phyloP scores from a whole-genome alignment of 1,140 invertebrate genomes.

The Drosophila arizonae region DNA sequence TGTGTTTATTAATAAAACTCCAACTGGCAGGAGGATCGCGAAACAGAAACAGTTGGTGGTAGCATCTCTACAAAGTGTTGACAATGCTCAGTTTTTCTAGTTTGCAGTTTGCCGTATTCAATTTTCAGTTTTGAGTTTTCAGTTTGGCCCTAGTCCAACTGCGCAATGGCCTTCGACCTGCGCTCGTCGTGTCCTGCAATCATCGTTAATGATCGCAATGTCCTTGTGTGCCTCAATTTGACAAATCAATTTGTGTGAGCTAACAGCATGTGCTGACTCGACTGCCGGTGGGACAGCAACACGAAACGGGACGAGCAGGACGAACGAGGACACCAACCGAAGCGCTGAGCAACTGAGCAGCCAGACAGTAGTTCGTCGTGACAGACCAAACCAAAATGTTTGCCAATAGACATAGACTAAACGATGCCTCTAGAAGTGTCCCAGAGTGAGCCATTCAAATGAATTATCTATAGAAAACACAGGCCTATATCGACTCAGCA shows the following conservation, averaged over 20 bases:
- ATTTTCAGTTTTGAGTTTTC: constrained; percentile 1
- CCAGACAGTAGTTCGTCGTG: constrained; percentile 57
- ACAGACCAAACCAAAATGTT: constrained; percentile 72
- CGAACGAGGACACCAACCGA: neutral
- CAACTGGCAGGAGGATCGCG: constrained; percentile 44
- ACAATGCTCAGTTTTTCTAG: constrained; percentile 42
- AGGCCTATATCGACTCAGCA: neutral
- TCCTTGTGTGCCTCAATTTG: constrained; percentile 72
- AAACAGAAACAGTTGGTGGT: constrained; percentile 75
- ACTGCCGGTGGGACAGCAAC: constrained; percentile 47
- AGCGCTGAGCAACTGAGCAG: constrained; percentile 12
- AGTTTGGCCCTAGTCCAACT: constrained; percentile 48
- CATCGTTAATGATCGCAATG: constrained; percentile 80
- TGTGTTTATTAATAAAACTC: constrained; percentile 75
- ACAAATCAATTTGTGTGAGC: constrained; percentile 78
- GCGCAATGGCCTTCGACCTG: constrained; percentile 65
- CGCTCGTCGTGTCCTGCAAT: constrained; percentile 53
- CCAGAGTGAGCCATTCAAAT: constrained; percentile 15
- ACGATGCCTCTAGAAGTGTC: constrained; percentile 32
- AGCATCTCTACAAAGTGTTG: constrained; percentile 61
- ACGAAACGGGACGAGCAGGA: neutral
- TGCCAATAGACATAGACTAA: constrained; percentile 56
- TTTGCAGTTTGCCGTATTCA: neutral
- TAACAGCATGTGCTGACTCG: constrained; percentile 64
- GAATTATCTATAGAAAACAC: neutral